Evolutionary conservation across 2,113 vertebrate genomes (phyloP).

Genomic region (Rhadina sibilatrix): DNA sequence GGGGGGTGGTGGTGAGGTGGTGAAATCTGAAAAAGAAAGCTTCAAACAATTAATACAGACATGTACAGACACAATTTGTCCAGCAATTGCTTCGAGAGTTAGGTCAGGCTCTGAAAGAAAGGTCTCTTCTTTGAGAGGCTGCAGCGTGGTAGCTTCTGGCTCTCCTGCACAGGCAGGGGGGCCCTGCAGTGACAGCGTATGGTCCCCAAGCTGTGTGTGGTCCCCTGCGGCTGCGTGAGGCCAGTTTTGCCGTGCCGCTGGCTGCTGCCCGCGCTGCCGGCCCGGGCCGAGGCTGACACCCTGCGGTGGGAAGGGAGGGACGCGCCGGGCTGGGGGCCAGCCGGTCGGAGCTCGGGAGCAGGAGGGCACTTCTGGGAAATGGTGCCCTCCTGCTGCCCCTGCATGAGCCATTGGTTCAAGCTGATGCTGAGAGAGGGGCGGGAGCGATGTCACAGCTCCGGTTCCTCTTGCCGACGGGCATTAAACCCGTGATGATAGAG

Average conservation of each 20-base stretch:
- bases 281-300: neutral
- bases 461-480: neutral
- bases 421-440: neutral
- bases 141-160: neutral
- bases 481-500: fast-evolving
- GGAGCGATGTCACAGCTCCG: neutral
- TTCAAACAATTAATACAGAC: neutral
- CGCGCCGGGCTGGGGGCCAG: no score
- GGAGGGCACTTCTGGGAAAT: fast-evolving
- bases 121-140: neutral
- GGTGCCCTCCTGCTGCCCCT: neutral
- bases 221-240: neutral
- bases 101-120: neutral
- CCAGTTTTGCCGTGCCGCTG: neutral
- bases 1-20: fast-evolving
- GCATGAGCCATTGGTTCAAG: fast-evolving
- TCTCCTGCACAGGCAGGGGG: fast-evolving
- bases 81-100: neutral
- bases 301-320: neutral
- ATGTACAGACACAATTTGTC: neutral
- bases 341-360: fast-evolving
- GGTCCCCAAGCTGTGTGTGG: fast-evolving
- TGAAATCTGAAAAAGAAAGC: neutral
- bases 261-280: neutral
- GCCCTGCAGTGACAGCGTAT: fast-evolving